A percentile compares a stretch with the other conserved stretches of the same genome.
Conservation (phyloP, 2,888 invertebrate species). For the Ernsta delagoae region DNA sequence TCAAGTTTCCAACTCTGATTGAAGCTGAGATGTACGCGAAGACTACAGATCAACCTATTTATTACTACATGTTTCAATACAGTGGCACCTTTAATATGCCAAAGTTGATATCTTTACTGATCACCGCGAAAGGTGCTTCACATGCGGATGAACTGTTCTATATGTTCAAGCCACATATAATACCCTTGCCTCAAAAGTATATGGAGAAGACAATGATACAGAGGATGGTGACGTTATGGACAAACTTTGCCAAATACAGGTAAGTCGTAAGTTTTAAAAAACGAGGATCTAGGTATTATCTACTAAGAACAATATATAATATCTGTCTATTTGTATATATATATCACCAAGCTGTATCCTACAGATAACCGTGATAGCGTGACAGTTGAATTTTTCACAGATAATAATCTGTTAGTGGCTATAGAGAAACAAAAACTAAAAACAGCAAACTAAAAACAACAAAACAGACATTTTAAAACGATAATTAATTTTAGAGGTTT, state of each 20-base stretch:
- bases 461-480: no score
- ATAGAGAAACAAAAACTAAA: no score
- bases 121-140: conserved; percentile 63
- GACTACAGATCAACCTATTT: conserved; percentile 69
- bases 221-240: conserved; percentile 75
- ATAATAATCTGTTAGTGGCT: no score
- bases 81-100: conserved; percentile 71
- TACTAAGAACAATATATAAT: no score
- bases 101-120: conserved; percentile 66
- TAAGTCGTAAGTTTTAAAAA: conserved; percentile 45
- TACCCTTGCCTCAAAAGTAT: conserved; percentile 65
- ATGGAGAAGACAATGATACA: conserved; percentile 65
- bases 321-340: no score
- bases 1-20: conserved; percentile 68
- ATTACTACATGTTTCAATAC: conserved; percentile 72
- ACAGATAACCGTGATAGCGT: no score
- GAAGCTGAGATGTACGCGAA: conserved; percentile 67
- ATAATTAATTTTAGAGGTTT: no score
- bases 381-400: no score
- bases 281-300: no score
- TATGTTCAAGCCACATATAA: conserved; percentile 69
- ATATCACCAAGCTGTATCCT: no score
- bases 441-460: no score
- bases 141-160: conserved; percentile 78
- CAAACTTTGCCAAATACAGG: conserved; percentile 78